phyloP scores from a whole-genome alignment of 2,888 invertebrate species.

The Pristionchus fissidentatus region DNA sequence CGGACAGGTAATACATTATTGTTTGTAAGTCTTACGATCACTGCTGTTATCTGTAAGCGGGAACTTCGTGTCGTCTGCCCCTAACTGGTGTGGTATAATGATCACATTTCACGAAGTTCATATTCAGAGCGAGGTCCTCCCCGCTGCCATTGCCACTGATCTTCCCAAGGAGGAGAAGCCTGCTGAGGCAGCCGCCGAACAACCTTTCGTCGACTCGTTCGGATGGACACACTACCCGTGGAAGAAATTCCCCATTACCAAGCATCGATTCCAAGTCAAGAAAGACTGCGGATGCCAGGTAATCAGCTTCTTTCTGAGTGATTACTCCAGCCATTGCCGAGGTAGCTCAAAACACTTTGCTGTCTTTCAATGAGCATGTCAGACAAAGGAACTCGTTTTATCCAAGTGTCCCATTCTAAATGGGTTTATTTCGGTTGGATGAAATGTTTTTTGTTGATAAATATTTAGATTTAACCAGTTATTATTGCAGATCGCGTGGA shows the following conservation, averaged over 20 bases:
- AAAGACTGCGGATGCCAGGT: conserved; percentile 40
- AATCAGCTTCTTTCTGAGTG: too few species aligned
- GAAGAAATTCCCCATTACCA: conserved; percentile 34
- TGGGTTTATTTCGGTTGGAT: too few species aligned
- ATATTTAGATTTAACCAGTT: not conserved
- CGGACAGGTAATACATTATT: not conserved
- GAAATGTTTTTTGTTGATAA: too few species aligned
- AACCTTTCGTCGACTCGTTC: not conserved
- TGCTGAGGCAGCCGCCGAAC: not conserved
- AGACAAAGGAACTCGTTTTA: too few species aligned
- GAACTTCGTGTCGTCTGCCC: too few species aligned
- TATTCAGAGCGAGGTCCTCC: not conserved
- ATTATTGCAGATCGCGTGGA: conserved; percentile 26
- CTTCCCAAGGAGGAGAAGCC: not conserved
- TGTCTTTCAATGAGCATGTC: too few species aligned
- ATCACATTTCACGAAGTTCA: not conserved
- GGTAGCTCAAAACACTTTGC: too few species aligned
- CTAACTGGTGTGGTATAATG: too few species aligned
- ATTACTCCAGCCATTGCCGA: too few species aligned
- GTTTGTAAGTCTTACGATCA: too few species aligned
- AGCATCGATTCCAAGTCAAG: not conserved
- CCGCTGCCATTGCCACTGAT: not conserved
- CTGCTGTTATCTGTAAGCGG: too few species aligned
- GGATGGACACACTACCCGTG: conserved; percentile 43
- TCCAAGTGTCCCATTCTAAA: too few species aligned